Evolutionary conservation across 2,113 vertebrate species (phyloP).

Genomic region (Leuciscus idus): DNA sequence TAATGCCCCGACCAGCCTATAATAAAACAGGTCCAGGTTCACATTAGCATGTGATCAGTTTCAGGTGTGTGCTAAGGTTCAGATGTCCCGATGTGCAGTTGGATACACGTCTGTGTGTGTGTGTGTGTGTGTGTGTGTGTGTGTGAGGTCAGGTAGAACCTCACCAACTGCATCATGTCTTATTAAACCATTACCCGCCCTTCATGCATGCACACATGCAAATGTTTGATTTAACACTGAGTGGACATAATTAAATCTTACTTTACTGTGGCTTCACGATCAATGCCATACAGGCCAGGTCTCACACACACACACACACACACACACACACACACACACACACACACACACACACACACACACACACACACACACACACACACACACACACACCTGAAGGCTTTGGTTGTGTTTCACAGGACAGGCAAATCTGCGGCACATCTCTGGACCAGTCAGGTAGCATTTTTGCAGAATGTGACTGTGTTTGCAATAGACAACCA

Average conservation of each 20-base stretch:
- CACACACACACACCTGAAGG: neutral
- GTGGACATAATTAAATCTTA: neutral
- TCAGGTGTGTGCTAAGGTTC: neutral
- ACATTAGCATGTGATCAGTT: neutral
- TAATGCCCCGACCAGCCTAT: neutral
- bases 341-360: too few species aligned
- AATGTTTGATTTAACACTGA: neutral
- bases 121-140: neutral
- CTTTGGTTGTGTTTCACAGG: neutral
- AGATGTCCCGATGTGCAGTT: conserved; percentile 2
- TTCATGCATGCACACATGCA: neutral
- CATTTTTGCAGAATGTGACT: neutral
- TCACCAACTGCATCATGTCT: neutral
- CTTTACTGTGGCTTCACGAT: neutral
- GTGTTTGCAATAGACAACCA: neutral
- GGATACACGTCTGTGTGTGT: neutral
- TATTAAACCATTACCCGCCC: neutral
- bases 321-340: conserved; percentile 9
- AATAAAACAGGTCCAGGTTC: conserved; percentile 14
- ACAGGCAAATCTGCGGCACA: neutral
- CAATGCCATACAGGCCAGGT: neutral
- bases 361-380: neutral
- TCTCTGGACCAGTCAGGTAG: neutral
- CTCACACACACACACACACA: neutral
- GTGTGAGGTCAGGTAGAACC: neutral